A percentile compares a stretch with the other conserved stretches of the same genome.
Evolutionary conservation across 2,888 invertebrate genomes (phyloP).

Genomic region (Drosophila anomelani): DNA sequence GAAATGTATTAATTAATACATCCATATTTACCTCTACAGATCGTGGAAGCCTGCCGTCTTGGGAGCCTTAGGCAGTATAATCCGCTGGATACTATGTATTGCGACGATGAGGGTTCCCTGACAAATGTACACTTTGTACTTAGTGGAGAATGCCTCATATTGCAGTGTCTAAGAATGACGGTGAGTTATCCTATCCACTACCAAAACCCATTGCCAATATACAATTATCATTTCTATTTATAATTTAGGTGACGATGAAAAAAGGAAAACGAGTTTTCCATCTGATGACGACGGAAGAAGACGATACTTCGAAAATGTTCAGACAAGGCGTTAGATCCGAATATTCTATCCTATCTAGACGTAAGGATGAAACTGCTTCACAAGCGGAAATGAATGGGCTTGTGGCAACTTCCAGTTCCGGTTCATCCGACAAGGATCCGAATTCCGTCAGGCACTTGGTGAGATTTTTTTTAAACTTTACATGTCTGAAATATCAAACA

Average conservation of each 20-base stretch:
- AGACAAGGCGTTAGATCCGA: conserved; percentile 8
- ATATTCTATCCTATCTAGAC: neutral
- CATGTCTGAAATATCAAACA: no score
- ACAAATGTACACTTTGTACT: conserved; percentile 82
- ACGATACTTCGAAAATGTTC: neutral
- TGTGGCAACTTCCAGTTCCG: conserved; percentile 1
- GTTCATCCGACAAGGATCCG: neutral
- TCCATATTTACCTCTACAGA: conserved; percentile 42
- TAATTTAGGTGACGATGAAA: conserved; percentile 33
- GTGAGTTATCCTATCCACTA: conserved; percentile 44
- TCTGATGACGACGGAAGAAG: conserved; percentile 9
- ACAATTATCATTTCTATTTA: neutral
- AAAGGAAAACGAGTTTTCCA: conserved; percentile 41
- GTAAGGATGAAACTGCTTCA: neutral
- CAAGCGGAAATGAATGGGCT: neutral
- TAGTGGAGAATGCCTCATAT: conserved; percentile 83
- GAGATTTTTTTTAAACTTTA: neutral
- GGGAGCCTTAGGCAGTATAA: conserved; percentile 78
- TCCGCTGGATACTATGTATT: conserved; percentile 81
- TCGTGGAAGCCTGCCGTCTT: conserved; percentile 71
- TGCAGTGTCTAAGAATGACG: conserved; percentile 81
- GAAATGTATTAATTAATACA: neutral
- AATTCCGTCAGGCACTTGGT: conserved; percentile 1
- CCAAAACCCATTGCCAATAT: neutral
- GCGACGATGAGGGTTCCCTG: conserved; percentile 76